phyloP scores from a whole-genome alignment of 2,888 invertebrate species.

The Herminia tarsipennalis region DNA sequence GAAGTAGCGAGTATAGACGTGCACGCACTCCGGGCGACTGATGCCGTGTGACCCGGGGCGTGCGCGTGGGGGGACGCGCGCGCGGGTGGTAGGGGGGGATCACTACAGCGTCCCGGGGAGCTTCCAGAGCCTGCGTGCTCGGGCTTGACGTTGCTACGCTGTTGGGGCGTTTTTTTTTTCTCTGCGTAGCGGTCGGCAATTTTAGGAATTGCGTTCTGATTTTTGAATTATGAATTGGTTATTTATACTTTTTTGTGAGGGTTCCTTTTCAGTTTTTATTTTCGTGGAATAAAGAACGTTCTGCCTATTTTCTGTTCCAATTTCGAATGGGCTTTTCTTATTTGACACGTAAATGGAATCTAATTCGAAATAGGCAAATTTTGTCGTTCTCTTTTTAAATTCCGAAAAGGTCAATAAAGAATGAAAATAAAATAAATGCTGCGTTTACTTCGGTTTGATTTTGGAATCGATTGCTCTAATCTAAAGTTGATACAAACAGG shows the following conservation, averaged over 20 bases:
- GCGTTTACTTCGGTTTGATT: too few species aligned
- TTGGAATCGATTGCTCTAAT: too few species aligned
- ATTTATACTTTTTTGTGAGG: neutral
- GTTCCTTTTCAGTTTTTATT: neutral
- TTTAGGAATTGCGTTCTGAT: conserved; percentile 34
- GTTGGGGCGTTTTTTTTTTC: conserved; percentile 28
- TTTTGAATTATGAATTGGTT: conserved; percentile 20
- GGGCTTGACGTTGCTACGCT: conserved; percentile 44
- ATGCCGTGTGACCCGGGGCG: conserved; percentile 58
- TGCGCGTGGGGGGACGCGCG: conserved; percentile 51
- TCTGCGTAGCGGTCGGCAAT: conserved; percentile 29
- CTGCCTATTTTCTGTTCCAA: neutral
- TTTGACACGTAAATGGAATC: neutral
- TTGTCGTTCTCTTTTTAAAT: neutral
- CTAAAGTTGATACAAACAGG: too few species aligned
- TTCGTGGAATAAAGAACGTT: neutral
- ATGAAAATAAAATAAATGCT: too few species aligned
- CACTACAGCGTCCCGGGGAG: conserved; percentile 72
- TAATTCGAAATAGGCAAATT: too few species aligned
- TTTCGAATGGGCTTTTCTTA: neutral
- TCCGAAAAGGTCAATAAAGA: too few species aligned
- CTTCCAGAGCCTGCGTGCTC: conserved; percentile 64
- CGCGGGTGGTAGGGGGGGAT: conserved; percentile 58
- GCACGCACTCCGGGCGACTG: conserved; percentile 51
- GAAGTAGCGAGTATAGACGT: conserved; percentile 42